Percentiles rank a stretch among this genome's conserved stretches.
Conservation (phyloP, 2,797 vertebrate genomes). For the Spinibarbus caldwelli region DNA sequence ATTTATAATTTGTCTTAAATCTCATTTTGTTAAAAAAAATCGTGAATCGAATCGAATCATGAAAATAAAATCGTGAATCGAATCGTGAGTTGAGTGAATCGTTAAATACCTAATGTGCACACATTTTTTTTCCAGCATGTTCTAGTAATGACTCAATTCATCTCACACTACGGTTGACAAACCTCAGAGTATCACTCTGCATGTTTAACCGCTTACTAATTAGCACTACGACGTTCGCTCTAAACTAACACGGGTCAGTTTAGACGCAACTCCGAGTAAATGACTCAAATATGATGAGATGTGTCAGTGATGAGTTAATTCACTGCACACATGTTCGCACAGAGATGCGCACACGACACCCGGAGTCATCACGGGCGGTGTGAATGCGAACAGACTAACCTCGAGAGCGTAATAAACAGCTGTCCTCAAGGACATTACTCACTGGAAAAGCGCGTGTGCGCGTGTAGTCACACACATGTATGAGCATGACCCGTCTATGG, state of each 20-base stretch:
- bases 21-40: too few relatives aligned
- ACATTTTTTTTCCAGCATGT: not conserved
- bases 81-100: too few relatives aligned
- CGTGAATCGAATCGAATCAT: too few relatives aligned
- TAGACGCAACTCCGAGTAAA: not conserved
- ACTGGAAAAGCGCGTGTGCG: not conserved
- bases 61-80: too few relatives aligned
- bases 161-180: slow-evolving; percentile 12
- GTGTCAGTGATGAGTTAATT: slow-evolving; percentile 45
- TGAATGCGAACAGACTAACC: slow-evolving; percentile 46
- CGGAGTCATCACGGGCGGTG: slow-evolving; percentile 35
- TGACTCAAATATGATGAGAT: slow-evolving; percentile 33
- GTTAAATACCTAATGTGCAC: too few relatives aligned
- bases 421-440: slow-evolving; percentile 40
- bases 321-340: slow-evolving; percentile 38
- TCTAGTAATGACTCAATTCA: slow-evolving; percentile 28
- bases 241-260: slow-evolving; percentile 28
- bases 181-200: slow-evolving; percentile 27
- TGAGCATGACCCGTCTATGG: not conserved
- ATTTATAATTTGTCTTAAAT: too few relatives aligned
- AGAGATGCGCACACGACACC: slow-evolving; percentile 19
- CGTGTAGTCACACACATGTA: not conserved
- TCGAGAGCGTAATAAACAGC: slow-evolving; percentile 47
- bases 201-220: slow-evolving; percentile 48
- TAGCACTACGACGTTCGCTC: slow-evolving; percentile 21